These are phyloP conservation scores for Acropternis orthonyx DNA, from an alignment of 2,797 vertebrate genomes.

Conservation along the genomic window DNA sequence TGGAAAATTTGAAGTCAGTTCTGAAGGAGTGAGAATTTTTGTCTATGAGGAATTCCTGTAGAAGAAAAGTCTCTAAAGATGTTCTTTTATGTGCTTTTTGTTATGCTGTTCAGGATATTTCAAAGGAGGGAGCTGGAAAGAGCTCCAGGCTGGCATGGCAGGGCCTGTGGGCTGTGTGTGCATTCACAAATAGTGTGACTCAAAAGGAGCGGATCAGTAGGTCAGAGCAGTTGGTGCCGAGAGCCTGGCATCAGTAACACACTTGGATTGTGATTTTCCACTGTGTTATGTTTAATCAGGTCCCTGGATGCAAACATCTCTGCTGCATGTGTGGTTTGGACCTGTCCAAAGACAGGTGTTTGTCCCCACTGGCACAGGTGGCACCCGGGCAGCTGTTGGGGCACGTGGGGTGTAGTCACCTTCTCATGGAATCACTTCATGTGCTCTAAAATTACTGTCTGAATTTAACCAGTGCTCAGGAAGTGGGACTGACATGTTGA, in stretches of 20 bases:
- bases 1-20: not conserved
- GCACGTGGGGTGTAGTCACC: accelerated
- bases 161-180: not conserved
- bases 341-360: not conserved
- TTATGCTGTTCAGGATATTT: not conserved
- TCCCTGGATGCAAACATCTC: not conserved
- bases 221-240: not conserved
- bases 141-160: not conserved
- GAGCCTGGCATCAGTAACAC: not conserved
- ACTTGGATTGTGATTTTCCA: not conserved
- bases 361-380: accelerated
- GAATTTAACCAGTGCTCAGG: not conserved
- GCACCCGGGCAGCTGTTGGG: not conserved
- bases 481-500: not conserved
- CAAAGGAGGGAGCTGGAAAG: not conserved
- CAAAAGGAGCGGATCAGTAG: not conserved
- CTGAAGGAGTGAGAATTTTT: not conserved
- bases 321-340: not conserved
- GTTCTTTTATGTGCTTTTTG: not conserved
- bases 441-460: not conserved
- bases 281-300: not conserved
- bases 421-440: not conserved
- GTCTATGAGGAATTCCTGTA: not conserved
- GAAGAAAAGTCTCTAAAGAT: not conserved
- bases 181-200: not conserved